phyloP scores from a whole-genome alignment of 2,888 invertebrate species.

The Acleris sparsana region DNA sequence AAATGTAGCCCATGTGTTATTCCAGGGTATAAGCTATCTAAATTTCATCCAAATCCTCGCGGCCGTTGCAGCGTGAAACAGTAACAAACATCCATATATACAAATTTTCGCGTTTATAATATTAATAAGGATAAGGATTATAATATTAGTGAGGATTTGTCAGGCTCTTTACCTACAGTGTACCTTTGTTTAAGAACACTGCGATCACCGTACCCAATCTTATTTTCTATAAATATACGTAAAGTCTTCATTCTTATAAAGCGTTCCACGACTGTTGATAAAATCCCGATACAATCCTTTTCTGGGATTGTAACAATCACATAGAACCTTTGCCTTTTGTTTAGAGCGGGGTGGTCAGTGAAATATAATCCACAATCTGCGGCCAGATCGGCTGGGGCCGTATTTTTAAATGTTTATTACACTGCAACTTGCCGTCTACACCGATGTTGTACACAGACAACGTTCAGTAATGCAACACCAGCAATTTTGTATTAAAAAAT shows the following conservation, averaged over 20 bases:
- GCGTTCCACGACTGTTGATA: background rate
- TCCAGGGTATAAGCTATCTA: no score
- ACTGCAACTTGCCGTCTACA: conserved; percentile 54
- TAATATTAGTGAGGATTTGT: no score
- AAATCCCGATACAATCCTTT: conserved; percentile 18
- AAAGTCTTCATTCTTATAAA: background rate
- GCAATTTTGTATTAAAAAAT: background rate
- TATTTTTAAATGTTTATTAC: conserved; percentile 75
- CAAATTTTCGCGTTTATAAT: no score
- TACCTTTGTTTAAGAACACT: no score
- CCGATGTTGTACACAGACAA: conserved; percentile 5
- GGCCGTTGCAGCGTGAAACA: no score
- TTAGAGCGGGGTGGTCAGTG: conserved; percentile 47
- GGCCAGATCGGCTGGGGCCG: conserved; percentile 62
- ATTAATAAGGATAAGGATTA: no score
- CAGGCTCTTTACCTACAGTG: no score
- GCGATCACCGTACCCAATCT: no score
- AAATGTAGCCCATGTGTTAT: no score
- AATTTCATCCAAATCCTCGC: no score
- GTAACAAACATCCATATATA: no score
- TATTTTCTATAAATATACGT: no score
- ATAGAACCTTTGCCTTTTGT: conserved; percentile 23
- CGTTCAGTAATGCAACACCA: background rate
- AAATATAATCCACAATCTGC: conserved; percentile 68
- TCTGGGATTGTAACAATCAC: conserved; percentile 14